Evolutionary conservation across 2,888 invertebrate species (phyloP).

Genomic region (Tetranychus piercei): DNA sequence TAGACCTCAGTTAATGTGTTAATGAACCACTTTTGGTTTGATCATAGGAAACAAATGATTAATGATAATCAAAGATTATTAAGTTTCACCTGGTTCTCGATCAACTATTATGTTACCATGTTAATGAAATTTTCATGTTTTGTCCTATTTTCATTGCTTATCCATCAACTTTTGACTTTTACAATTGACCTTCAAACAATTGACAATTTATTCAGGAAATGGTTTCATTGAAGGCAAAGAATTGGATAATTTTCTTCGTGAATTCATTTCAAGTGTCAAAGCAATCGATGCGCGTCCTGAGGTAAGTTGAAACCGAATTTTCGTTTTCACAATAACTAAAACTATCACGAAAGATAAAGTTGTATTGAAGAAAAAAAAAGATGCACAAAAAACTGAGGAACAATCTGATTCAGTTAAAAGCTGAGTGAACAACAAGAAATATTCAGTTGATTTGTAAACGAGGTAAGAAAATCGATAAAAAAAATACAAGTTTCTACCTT

Average conservation of each 20-base stretch:
- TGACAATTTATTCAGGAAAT: conserved; percentile 31
- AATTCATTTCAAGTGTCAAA: conserved; percentile 27
- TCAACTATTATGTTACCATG: no score
- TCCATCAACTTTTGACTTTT: no score
- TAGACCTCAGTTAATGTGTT: no score
- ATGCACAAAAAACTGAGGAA: neutral
- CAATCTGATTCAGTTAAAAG: neutral
- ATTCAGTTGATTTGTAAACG: no score
- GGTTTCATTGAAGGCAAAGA: conserved; percentile 36
- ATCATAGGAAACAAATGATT: no score
- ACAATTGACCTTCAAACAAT: neutral
- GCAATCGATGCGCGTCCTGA: conserved; percentile 55
- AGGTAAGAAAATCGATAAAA: no score
- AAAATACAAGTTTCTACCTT: neutral
- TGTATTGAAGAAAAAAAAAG: neutral
- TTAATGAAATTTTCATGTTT: no score
- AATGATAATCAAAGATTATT: no score
- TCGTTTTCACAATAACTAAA: neutral
- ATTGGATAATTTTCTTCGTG: conserved; percentile 34
- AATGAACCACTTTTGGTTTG: no score
- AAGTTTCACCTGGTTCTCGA: no score
- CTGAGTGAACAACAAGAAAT: no score
- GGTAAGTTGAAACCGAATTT: conserved; percentile 40
- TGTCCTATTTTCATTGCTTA: no score
- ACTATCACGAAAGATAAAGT: neutral